Percentiles rank a stretch among this genome's conserved stretches.
phyloP scores from a whole-genome alignment of 2,888 invertebrate genomes.

The Xestia c-nigrum region DNA sequence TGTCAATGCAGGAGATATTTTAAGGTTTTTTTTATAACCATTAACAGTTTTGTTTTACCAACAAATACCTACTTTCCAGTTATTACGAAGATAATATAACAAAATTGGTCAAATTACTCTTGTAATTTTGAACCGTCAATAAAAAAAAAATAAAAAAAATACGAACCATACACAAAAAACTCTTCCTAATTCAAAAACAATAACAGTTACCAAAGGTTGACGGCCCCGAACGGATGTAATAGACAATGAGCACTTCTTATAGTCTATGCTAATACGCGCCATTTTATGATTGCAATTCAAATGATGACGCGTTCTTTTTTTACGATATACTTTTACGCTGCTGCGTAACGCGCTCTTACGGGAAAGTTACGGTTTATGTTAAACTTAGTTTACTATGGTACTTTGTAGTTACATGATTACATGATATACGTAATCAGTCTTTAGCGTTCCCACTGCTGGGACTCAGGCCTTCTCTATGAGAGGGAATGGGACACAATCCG shows the following conservation, averaged over 20 bases:
- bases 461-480: neutral
- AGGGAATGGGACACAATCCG: neutral
- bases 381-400: constrained; percentile 16
- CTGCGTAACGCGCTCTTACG: constrained; percentile 61
- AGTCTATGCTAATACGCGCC: constrained; percentile 75
- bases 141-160: neutral
- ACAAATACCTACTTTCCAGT: neutral
- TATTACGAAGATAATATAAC: neutral
- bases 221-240: constrained; percentile 71
- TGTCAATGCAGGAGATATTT: neutral
- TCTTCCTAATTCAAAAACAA: constrained; percentile 55
- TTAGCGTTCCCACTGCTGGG: neutral
- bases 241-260: constrained; percentile 72
- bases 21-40: neutral
- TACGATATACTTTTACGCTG: constrained; percentile 61
- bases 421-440: neutral
- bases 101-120: neutral
- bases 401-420: neutral
- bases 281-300: constrained; percentile 74
- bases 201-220: constrained; percentile 69
- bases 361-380: constrained; percentile 55
- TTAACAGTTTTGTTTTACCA: too few species aligned
- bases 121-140: too few species aligned
- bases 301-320: constrained; percentile 71
- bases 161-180: constrained; percentile 11